Percentiles rank a stretch among this genome's conserved stretches.
phyloP scores from a whole-genome alignment of 2,888 invertebrate genomes.

The Endotricha flammealis region DNA sequence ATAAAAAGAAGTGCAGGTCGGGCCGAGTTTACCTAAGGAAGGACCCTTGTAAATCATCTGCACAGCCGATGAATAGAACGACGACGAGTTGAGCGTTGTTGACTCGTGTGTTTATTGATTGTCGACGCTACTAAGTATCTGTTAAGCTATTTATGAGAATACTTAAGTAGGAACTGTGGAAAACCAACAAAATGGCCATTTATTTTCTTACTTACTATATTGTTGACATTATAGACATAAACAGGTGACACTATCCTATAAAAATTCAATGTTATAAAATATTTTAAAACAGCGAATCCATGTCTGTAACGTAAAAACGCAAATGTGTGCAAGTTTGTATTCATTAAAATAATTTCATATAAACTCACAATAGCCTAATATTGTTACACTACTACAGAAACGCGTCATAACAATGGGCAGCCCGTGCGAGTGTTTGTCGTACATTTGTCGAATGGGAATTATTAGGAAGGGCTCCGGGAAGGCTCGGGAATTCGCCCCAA shows the following conservation, averaged over 20 bases:
- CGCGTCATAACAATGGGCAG: conserved; percentile 63
- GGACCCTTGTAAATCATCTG: conserved; percentile 78
- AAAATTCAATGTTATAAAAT: neutral
- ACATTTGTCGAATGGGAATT: conserved; percentile 76
- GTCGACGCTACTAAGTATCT: conserved; percentile 68
- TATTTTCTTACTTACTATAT: conserved; percentile 7
- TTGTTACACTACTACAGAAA: conserved; percentile 69
- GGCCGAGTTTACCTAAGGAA: conserved; percentile 73
- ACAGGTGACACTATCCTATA: no score
- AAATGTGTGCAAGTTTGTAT: conserved; percentile 35
- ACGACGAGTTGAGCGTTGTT: conserved; percentile 64
- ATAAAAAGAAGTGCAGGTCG: conserved; percentile 74
- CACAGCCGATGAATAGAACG: conserved; percentile 64
- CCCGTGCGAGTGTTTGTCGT: conserved; percentile 76
- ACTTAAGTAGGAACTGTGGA: conserved; percentile 43
- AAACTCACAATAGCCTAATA: conserved; percentile 54
- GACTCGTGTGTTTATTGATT: conserved; percentile 73
- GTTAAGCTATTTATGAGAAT: conserved; percentile 62
- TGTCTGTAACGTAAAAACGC: conserved; percentile 4
- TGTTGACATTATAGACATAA: no score
- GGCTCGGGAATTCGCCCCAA: conserved; percentile 78
- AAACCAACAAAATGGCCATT: conserved; percentile 24
- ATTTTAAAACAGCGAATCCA: neutral
- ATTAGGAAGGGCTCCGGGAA: conserved; percentile 74
- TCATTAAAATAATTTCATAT: conserved; percentile 56